phyloP scores from a whole-genome alignment of 2,797 vertebrate species.

The Acestrorhynchus altus region DNA sequence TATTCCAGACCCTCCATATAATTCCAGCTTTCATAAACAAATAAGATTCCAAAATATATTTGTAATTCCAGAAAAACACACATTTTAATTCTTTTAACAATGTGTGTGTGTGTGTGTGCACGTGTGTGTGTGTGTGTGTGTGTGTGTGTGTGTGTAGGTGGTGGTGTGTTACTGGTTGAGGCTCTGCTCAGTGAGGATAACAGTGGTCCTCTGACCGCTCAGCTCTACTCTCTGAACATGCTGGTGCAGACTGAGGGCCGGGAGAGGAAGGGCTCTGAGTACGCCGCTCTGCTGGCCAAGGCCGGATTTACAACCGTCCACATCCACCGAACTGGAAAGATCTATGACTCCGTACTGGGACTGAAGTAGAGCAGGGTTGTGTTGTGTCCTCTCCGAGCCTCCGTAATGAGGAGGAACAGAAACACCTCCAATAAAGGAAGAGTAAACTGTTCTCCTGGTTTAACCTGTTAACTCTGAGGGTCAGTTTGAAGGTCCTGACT shows the following conservation, averaged over 20 bases:
- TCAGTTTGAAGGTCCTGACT: no score
- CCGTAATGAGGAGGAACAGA: background rate
- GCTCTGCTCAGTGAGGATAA: conserved; percentile 64
- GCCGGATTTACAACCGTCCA: conserved; percentile 78
- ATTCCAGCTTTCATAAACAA: no score
- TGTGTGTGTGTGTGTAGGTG: conserved; percentile 63
- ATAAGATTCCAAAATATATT: no score
- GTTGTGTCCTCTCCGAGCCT: background rate
- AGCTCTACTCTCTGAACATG: conserved; percentile 89
- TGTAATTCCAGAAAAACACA: no score
- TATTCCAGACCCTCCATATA: no score
- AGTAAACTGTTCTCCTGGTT: no score
- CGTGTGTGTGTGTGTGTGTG: conserved; percentile 36
- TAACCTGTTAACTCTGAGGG: no score
- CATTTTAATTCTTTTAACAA: no score
- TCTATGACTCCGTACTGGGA: conserved; percentile 85
- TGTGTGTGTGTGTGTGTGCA: no score
- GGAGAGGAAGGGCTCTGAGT: conserved; percentile 80
- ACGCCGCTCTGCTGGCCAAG: conserved; percentile 73
- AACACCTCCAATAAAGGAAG: no score
- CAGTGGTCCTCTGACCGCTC: conserved; percentile 77
- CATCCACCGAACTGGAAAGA: conserved; percentile 79
- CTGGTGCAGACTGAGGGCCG: conserved; percentile 88
- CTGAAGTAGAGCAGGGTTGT: conserved; percentile 67
- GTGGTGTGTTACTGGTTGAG: conserved; percentile 75